Evolutionary conservation across 2,888 invertebrate species (phyloP).

Genomic region (Panorpa germanica): DNA sequence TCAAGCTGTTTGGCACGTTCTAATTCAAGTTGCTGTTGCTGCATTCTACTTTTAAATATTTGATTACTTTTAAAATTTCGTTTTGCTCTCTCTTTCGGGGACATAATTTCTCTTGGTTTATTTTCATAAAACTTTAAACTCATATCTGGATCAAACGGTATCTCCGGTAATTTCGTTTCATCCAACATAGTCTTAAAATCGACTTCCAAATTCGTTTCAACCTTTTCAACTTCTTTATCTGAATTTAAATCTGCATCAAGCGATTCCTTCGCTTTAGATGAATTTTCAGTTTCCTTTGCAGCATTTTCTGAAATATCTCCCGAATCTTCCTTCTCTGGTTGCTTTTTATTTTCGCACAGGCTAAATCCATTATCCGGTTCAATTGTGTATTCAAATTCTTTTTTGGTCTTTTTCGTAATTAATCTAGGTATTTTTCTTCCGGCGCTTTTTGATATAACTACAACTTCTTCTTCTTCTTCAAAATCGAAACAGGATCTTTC

Average conservation of each 20-base stretch:
- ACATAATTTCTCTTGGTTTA: too few species aligned
- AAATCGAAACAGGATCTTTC: constrained; percentile 57
- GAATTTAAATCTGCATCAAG: constrained; percentile 25
- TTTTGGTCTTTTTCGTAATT: constrained; percentile 21
- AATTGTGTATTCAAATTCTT: constrained; percentile 19
- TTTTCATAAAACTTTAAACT: too few species aligned
- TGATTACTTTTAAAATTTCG: constrained; percentile 23
- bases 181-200: constrained; percentile 41
- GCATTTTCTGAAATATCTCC: too few species aligned
- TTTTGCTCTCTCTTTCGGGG: constrained; percentile 23
- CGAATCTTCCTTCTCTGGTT: constrained; percentile 10
- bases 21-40: too few species aligned
- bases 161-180: constrained; percentile 34
- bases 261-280: constrained; percentile 5
- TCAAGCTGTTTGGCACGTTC: too few species aligned
- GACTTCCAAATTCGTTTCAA: constrained; percentile 24
- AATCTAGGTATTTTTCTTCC: constrained; percentile 48
- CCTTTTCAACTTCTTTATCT: constrained; percentile 10
- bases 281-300: too few species aligned
- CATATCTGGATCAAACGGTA: constrained; percentile 33
- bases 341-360: constrained; percentile 8
- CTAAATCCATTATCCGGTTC: constrained; percentile 5
- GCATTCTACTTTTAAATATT: too few species aligned
- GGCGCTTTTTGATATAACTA: constrained; percentile 30
- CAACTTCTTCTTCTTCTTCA: constrained; percentile 50